phyloP scores from a whole-genome alignment of 2,113 vertebrate species.

The Calyptomena viridis region DNA sequence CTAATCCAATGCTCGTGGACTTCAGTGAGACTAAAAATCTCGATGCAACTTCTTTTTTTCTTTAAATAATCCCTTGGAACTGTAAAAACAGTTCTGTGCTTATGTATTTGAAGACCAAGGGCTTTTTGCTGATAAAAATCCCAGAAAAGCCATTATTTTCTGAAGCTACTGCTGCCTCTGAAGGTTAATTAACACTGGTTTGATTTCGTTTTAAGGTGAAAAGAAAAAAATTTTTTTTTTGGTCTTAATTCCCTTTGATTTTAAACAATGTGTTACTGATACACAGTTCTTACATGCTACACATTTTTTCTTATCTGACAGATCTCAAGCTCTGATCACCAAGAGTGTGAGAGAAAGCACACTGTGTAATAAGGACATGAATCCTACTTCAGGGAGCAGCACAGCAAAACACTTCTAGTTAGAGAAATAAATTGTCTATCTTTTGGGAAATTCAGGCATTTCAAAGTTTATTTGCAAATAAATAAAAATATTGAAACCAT shows the following conservation, averaged over 20 bases:
- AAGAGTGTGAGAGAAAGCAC: background rate
- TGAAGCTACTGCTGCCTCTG: background rate
- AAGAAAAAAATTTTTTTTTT: background rate
- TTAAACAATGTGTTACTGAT: background rate
- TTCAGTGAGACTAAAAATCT: constrained; percentile 28
- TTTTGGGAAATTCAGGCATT: background rate
- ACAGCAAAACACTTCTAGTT: background rate
- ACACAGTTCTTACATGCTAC: background rate
- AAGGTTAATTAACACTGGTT: background rate
- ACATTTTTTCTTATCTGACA: background rate
- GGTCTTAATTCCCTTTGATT: background rate
- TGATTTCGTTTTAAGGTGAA: background rate
- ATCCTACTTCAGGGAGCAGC: background rate
- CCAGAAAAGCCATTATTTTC: background rate
- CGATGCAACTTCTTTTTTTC: background rate
- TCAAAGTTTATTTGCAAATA: background rate
- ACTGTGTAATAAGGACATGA: background rate
- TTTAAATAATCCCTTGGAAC: constrained; percentile 18
- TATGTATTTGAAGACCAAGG: background rate
- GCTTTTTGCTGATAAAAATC: background rate
- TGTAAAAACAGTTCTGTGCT: background rate
- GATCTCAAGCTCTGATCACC: background rate
- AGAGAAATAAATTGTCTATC: background rate
- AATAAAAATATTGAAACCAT: background rate
- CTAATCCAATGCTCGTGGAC: constrained; percentile 16